phyloP scores from a whole-genome alignment of 1,140 invertebrate genomes.

The Lasioglossum baleicum region DNA sequence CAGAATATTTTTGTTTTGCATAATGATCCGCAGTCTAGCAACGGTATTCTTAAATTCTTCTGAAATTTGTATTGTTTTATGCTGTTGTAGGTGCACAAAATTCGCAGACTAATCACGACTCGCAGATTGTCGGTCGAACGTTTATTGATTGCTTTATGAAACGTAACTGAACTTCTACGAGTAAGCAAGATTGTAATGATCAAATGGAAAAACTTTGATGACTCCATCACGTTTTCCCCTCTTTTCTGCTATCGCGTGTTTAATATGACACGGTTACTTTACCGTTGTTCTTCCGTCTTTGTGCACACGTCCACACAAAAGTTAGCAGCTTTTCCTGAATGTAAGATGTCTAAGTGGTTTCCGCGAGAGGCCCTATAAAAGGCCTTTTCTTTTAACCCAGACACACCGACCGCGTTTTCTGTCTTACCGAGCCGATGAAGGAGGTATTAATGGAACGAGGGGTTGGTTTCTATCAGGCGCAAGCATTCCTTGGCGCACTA shows the following conservation, averaged over 20 bases:
- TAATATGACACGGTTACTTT: not conserved
- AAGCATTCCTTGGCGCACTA: slow-evolving; percentile 37
- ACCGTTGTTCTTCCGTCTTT: not conserved
- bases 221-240: not conserved
- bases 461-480: slow-evolving; percentile 34
- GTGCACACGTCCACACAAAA: too few relatives aligned
- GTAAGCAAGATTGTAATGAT: not conserved
- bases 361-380: not conserved
- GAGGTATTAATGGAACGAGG: slow-evolving; percentile 32
- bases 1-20: too few relatives aligned
- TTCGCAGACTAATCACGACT: too few relatives aligned
- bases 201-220: not conserved
- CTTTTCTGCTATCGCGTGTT: not conserved
- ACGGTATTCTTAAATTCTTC: too few relatives aligned
- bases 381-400: not conserved
- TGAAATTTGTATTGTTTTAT: too few relatives aligned
- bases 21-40: too few relatives aligned
- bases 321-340: not conserved
- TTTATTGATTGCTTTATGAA: too few relatives aligned
- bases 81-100: too few relatives aligned
- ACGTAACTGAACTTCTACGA: too few relatives aligned
- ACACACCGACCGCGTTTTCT: not conserved
- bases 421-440: slow-evolving; percentile 22
- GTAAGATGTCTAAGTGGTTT: not conserved
- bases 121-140: too few relatives aligned